phyloP scores from a whole-genome alignment of 2,113 vertebrate species.

The Actenoides lindsayi region DNA sequence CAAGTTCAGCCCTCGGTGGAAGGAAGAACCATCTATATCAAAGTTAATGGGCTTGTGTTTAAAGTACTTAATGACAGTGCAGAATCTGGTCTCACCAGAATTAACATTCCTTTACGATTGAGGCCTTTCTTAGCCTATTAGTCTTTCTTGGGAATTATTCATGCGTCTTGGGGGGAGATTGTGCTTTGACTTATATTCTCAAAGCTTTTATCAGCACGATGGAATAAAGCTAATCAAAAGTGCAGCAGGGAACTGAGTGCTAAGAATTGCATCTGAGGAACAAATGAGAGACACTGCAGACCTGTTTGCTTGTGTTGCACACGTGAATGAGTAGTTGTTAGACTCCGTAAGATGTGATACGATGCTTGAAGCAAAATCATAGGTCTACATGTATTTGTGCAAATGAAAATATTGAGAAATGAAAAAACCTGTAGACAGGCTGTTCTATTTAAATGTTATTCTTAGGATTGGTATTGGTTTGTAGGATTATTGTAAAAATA shows the following conservation, averaged over 20 bases:
- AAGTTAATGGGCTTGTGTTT: not conserved
- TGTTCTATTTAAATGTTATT: not conserved
- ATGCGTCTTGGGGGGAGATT: not conserved
- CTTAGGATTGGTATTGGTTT: not conserved
- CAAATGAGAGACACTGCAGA: not conserved
- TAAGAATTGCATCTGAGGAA: not conserved
- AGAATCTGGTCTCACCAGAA: not conserved
- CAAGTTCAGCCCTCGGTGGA: not conserved
- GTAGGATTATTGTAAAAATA: not conserved
- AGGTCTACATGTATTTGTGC: not conserved
- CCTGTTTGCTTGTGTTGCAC: not conserved
- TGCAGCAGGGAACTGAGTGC: not conserved
- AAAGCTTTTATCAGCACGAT: not conserved
- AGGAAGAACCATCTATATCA: not conserved
- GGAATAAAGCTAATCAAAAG: conserved; percentile 13
- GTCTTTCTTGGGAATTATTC: not conserved
- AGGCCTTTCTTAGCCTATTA: conserved; percentile 1
- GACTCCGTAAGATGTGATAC: not conserved
- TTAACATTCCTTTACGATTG: not conserved
- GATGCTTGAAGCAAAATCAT: not conserved
- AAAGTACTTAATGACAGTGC: not conserved
- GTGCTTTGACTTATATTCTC: not conserved
- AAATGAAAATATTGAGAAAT: conserved; percentile 1
- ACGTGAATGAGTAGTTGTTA: not conserved
- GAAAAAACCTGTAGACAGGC: not conserved